These are phyloP conservation scores for Nemopilema nomurai DNA, from an alignment of 30 jellyfish, hydroid and myxozoan genomes.

Conservation along the genomic window DNA sequence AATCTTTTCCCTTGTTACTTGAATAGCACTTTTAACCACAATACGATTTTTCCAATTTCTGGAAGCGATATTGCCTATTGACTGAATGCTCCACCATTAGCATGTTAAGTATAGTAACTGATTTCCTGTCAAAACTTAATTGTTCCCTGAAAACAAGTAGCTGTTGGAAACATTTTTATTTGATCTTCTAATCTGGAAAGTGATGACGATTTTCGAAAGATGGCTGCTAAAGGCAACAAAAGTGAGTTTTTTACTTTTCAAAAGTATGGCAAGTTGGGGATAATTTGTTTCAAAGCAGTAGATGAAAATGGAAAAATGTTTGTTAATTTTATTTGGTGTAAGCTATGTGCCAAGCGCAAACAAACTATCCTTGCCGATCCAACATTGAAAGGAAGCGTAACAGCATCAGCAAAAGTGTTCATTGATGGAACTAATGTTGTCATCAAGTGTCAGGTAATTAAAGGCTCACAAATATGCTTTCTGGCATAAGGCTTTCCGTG, in stretches of 20 bases:
- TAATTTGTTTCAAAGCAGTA: constrained; percentile 14
- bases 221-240: constrained; percentile 35
- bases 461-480: too few relatives aligned
- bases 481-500: too few relatives aligned
- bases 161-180: not conserved
- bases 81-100: constrained; percentile 32
- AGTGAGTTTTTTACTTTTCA: too few relatives aligned
- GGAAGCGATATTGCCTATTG: constrained; percentile 26
- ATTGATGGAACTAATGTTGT: constrained; percentile 46
- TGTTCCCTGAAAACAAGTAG: constrained; percentile 25
- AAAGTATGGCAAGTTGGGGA: constrained; percentile 5
- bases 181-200: not conserved
- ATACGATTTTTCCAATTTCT: constrained; percentile 24
- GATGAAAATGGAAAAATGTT: constrained; percentile 7
- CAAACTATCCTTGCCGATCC: constrained; percentile 38
- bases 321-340: too few relatives aligned
- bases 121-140: constrained; percentile 18
- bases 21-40: constrained; percentile 64
- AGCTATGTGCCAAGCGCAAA: constrained; percentile 29
- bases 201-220: not conserved
- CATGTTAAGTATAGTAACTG: constrained; percentile 33
- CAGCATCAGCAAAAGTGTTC: too few relatives aligned
- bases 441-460: constrained; percentile 18
- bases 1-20: too few relatives aligned
- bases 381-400: constrained; percentile 41